phyloP scores from a whole-genome alignment of 2,797 vertebrate species.

The Salarias fasciatus region DNA sequence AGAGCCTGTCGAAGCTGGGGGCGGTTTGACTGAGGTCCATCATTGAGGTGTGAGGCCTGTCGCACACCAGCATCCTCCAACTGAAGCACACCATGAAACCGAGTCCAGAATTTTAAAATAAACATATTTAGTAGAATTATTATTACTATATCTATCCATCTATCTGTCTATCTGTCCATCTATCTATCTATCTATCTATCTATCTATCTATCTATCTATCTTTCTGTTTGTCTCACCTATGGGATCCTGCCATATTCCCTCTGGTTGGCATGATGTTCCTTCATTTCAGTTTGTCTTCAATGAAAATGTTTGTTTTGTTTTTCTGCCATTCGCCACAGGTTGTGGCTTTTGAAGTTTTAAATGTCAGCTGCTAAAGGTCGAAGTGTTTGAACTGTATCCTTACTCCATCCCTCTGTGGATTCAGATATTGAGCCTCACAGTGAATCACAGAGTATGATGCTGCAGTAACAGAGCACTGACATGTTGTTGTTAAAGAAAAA shows the following conservation, averaged over 20 bases:
- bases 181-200: slow-evolving; percentile 22
- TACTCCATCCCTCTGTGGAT: slow-evolving; percentile 37
- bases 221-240: slow-evolving; percentile 19
- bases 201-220: slow-evolving; percentile 21
- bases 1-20: slow-evolving; percentile 75
- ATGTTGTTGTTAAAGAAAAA: neutral
- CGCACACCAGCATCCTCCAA: slow-evolving; percentile 32
- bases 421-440: slow-evolving; percentile 42
- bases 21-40: slow-evolving; percentile 79
- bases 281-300: too few species aligned
- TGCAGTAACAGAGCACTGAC: neutral
- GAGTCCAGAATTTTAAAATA: neutral
- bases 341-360: slow-evolving; percentile 60
- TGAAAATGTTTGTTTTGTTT: neutral
- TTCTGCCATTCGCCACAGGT: slow-evolving; percentile 6
- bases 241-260: too few species aligned
- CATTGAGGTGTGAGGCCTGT: slow-evolving; percentile 70
- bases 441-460: neutral
- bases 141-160: slow-evolving; percentile 4
- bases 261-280: too few species aligned
- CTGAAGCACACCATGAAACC: slow-evolving; percentile 11
- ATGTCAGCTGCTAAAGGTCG: slow-evolving; percentile 76
- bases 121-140: too few species aligned
- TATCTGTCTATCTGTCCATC: slow-evolving; percentile 2
- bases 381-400: slow-evolving; percentile 73